Conservation (phyloP, 2,888 invertebrate genomes). For the Cremastinae sp. region DNA sequence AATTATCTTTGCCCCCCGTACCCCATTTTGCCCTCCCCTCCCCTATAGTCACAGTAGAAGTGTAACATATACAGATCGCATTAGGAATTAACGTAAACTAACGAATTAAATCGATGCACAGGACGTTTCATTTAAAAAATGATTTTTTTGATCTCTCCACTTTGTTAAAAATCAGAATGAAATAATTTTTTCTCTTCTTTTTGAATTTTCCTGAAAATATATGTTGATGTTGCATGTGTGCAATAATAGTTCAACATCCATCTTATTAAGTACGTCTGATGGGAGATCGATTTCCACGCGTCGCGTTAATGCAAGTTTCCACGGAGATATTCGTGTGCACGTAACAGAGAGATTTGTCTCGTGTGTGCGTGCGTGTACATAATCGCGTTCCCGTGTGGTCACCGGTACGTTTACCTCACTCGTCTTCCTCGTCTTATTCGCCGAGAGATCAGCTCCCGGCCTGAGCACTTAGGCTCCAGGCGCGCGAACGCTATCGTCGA, state of each 20-base stretch:
- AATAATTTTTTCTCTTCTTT: slow-evolving; percentile 17
- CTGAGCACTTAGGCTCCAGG: slow-evolving; percentile 6
- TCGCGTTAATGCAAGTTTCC: neutral
- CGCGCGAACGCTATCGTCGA: slow-evolving; percentile 17
- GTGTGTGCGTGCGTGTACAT: neutral
- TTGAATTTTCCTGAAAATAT: slow-evolving; percentile 13
- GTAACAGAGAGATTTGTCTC: neutral
- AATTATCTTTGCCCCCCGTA: too few relatives aligned
- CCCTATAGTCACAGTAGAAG: too few relatives aligned
- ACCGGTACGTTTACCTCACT: slow-evolving; percentile 26
- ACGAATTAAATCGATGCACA: too few relatives aligned
- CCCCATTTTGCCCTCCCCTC: too few relatives aligned
- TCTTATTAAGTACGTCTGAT: slow-evolving; percentile 40
- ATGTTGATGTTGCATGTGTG: neutral
- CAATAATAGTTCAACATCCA: slow-evolving; percentile 35
- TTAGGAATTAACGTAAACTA: too few relatives aligned
- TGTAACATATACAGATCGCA: too few relatives aligned
- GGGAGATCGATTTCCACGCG: slow-evolving; percentile 51
- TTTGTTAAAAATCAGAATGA: neutral
- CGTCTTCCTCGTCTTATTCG: slow-evolving; percentile 1
- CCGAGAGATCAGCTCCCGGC: slow-evolving; percentile 30
- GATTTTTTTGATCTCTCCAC: too few relatives aligned
- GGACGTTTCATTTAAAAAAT: too few relatives aligned
- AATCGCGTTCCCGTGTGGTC: slow-evolving; percentile 8
- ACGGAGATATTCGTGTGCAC: neutral